phyloP scores from a whole-genome alignment of 1,140 invertebrate genomes.

The Pogonomyrmex barbatus region DNA sequence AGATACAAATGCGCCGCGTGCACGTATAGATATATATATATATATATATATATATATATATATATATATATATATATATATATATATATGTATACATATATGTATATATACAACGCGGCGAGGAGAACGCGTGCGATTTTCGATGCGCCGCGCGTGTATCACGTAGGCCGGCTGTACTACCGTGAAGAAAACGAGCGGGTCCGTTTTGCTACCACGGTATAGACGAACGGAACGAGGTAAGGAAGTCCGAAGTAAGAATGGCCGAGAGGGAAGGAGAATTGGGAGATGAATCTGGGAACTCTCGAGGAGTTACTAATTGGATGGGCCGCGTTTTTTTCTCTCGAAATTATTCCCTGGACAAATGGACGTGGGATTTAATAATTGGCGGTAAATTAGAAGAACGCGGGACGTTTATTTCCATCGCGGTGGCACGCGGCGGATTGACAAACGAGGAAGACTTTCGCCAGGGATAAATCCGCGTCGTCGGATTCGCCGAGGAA shows the following conservation, averaged over 20 bases:
- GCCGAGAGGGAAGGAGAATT: not conserved
- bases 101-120: slow-evolving; percentile 1
- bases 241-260: not conserved
- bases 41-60: no score
- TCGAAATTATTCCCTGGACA: not conserved
- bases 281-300: not conserved
- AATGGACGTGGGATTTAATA: not conserved
- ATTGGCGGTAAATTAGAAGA: not conserved
- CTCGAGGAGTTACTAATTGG: not conserved
- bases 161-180: slow-evolving; percentile 39
- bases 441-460: not conserved
- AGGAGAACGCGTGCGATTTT: not conserved
- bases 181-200: slow-evolving; percentile 25
- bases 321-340: no score
- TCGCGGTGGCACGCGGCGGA: not conserved
- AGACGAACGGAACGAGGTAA: not conserved
- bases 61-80: no score
- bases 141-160: slow-evolving; percentile 37
- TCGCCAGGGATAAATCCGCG: not conserved
- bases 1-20: slow-evolving; percentile 50
- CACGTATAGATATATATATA: not conserved
- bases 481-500: not conserved
- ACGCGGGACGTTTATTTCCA: not conserved
- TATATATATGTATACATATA: no score
- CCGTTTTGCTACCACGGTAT: slow-evolving; percentile 1